phyloP scores from a whole-genome alignment of 2,888 invertebrate species.

The Holacanthella duospinosa region DNA sequence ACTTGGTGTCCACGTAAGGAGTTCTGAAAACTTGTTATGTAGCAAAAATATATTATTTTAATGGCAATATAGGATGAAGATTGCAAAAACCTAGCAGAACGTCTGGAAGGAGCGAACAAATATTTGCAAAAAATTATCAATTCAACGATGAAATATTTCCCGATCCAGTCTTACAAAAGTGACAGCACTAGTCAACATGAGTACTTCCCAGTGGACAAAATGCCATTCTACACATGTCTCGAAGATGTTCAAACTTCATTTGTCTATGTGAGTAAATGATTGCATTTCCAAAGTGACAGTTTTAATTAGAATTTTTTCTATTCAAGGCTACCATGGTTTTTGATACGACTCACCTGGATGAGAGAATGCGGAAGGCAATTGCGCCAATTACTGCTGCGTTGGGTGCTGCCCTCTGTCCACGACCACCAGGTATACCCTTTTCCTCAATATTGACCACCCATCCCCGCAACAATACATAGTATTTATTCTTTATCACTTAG shows the following conservation, averaged over 20 bases:
- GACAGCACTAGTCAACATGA: constrained; percentile 45
- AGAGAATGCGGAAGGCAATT: constrained; percentile 56
- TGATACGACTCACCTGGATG: constrained; percentile 55
- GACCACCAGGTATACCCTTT: constrained; percentile 25
- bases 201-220: constrained; percentile 50
- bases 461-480: too few species aligned
- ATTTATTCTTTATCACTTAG: not conserved
- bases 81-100: too few species aligned
- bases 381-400: constrained; percentile 64
- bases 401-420: constrained; percentile 35
- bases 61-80: too few species aligned
- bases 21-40: too few species aligned
- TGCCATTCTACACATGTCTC: constrained; percentile 65
- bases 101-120: constrained; percentile 25
- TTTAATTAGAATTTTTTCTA: not conserved
- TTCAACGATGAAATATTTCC: constrained; percentile 17
- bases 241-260: constrained; percentile 73
- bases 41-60: too few species aligned
- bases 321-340: constrained; percentile 60
- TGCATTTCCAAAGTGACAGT: not conserved
- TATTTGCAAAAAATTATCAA: constrained; percentile 25
- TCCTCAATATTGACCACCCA: not conserved
- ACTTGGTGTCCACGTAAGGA: constrained; percentile 27
- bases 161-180: constrained; percentile 46
- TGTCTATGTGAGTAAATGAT: constrained; percentile 57